A percentile compares a stretch with the other conserved stretches of the same genome.
phyloP scores from a whole-genome alignment of 2,113 vertebrate species.

The Otolemur garnettii region DNA sequence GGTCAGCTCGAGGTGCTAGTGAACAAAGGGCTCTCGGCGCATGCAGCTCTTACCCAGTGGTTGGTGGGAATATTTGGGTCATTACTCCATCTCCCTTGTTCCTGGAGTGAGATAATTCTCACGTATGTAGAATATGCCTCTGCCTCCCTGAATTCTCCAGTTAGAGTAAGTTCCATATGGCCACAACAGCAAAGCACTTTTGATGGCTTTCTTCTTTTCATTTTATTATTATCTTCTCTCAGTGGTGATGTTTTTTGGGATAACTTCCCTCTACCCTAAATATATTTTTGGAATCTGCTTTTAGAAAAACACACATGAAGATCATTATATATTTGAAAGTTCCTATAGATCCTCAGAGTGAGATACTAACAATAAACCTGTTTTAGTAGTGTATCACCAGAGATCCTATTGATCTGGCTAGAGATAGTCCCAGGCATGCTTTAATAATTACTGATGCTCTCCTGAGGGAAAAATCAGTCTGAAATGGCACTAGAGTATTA shows the following conservation, averaged over 20 bases:
- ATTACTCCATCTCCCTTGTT: not conserved
- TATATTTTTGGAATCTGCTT: not conserved
- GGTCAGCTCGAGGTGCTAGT: not conserved
- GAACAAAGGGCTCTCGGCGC: not conserved
- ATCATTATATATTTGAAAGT: not conserved
- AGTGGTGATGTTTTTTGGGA: not conserved
- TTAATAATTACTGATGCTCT: not conserved
- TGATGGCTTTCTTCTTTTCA: not conserved
- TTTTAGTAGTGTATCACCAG: not conserved
- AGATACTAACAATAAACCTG: not conserved
- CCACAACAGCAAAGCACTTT: not conserved
- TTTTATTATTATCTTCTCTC: not conserved
- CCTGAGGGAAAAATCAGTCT: not conserved
- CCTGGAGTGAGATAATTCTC: not conserved
- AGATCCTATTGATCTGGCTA: not conserved
- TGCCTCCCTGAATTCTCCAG: not conserved
- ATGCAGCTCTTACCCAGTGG: not conserved
- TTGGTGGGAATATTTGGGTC: not conserved
- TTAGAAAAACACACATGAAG: not conserved
- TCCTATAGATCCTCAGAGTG: not conserved
- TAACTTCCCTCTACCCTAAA: not conserved
- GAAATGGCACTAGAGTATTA: not conserved
- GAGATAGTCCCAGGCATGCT: not conserved
- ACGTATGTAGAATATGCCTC: not conserved
- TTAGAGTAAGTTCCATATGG: not conserved